Evolutionary conservation across 2,888 invertebrate species (phyloP).

Genomic region (Pyrrhia umbra): DNA sequence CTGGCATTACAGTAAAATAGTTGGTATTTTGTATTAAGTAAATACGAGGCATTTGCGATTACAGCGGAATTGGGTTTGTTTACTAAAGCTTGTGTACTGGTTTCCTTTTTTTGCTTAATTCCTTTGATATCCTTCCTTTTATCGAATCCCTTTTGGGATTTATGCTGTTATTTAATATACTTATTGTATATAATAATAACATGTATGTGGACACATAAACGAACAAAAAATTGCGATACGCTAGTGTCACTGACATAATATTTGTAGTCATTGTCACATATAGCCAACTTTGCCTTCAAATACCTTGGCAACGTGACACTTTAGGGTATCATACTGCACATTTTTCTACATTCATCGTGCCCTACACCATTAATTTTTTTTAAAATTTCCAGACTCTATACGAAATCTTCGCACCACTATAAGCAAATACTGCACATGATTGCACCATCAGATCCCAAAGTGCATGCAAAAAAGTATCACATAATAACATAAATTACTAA

Average conservation of each 20-base stretch:
- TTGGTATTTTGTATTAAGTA: conserved; percentile 2
- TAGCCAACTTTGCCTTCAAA: too few species aligned
- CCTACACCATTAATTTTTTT: too few species aligned
- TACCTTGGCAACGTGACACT: too few species aligned
- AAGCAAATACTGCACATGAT: background rate
- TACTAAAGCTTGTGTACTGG: background rate
- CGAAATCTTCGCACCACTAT: background rate
- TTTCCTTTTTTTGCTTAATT: conserved; percentile 3
- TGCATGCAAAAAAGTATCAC: conserved; percentile 22
- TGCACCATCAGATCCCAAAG: background rate
- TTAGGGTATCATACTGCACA: too few species aligned
- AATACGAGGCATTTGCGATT: conserved; percentile 8
- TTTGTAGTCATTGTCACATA: too few species aligned
- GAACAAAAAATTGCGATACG: too few species aligned
- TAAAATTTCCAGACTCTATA: too few species aligned
- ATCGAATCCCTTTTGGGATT: background rate
- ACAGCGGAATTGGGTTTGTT: background rate
- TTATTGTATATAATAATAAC: too few species aligned
- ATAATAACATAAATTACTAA: background rate
- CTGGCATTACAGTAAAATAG: background rate
- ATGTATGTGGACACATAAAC: too few species aligned
- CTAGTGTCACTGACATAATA: too few species aligned
- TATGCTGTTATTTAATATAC: background rate
- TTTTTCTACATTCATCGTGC: too few species aligned
- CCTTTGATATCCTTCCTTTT: background rate